Evolutionary conservation across 2,888 invertebrate species (phyloP).

Genomic region (Clepsis dumicolana): DNA sequence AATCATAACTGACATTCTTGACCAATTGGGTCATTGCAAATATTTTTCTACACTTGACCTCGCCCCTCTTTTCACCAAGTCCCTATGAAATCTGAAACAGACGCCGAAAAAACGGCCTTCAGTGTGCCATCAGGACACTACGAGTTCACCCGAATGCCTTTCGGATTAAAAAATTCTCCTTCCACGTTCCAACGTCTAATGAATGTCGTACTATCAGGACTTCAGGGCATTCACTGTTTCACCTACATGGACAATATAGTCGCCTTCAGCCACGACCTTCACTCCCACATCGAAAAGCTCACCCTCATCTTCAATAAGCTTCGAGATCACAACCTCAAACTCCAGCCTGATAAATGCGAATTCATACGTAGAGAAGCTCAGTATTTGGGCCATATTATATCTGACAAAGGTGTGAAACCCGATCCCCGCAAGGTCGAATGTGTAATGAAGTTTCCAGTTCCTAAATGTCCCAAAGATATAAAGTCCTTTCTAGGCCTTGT

Average conservation of each 20-base stretch:
- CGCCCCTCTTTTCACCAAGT: not conserved
- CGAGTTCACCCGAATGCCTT: constrained; percentile 49
- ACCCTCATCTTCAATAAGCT: constrained; percentile 48
- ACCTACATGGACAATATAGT: constrained; percentile 52
- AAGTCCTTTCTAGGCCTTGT: constrained; percentile 53
- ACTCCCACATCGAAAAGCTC: constrained; percentile 41
- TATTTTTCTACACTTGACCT: constrained; percentile 37
- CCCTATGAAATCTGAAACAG: not conserved
- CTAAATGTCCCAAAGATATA: constrained; percentile 50
- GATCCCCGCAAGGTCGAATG: constrained; percentile 52
- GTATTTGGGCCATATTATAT: constrained; percentile 56
- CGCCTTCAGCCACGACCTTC: not conserved
- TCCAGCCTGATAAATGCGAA: constrained; percentile 49
- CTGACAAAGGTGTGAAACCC: constrained; percentile 54
- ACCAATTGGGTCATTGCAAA: constrained; percentile 12
- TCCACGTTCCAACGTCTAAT: constrained; percentile 50
- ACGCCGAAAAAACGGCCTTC: constrained; percentile 47
- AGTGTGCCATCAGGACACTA: constrained; percentile 44
- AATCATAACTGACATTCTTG: constrained; percentile 38
- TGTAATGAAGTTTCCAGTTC: constrained; percentile 48
- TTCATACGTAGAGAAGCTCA: constrained; percentile 51
- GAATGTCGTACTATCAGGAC: constrained; percentile 40
- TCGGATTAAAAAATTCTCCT: constrained; percentile 49
- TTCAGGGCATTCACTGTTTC: constrained; percentile 45
- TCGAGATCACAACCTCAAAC: constrained; percentile 41